Evolutionary conservation across 2,797 vertebrate genomes (phyloP).

Genomic region (Chromobotia macracanthus): DNA sequence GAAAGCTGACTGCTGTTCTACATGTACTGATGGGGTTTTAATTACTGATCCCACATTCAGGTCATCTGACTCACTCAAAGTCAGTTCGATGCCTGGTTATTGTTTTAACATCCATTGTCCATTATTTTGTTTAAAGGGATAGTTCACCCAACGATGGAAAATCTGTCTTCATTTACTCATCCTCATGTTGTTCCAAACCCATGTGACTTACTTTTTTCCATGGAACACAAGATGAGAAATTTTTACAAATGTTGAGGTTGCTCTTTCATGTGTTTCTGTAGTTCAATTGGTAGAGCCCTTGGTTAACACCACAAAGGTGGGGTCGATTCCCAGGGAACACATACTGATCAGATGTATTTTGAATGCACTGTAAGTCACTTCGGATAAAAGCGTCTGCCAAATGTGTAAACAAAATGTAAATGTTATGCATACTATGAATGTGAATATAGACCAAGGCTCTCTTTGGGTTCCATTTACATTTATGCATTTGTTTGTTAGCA

Average conservation of each 20-base stretch:
- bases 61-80: neutral
- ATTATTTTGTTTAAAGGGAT: neutral
- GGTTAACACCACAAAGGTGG: too few species aligned
- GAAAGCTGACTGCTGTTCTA: neutral
- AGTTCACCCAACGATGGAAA: conserved; percentile 2
- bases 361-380: too few species aligned
- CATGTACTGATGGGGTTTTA: neutral
- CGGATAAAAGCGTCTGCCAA: too few species aligned
- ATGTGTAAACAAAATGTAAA: too few species aligned
- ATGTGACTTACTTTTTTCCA: neutral
- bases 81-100: conserved; percentile 8
- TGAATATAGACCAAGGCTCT: neutral
- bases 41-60: neutral
- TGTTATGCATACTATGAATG: neutral
- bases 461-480: neutral
- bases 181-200: neutral
- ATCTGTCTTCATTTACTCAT: conserved; percentile 3
- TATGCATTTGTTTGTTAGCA: neutral
- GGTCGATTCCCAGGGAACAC: too few species aligned
- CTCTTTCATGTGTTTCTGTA: neutral
- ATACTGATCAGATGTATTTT: too few species aligned
- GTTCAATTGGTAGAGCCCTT: too few species aligned
- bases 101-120: neutral
- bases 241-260: neutral
- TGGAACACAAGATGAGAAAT: neutral